A percentile compares a stretch with the other conserved stretches of the same genome.
Conservation (phyloP, 2,113 vertebrate genomes). For the Elephas maximus region DNA sequence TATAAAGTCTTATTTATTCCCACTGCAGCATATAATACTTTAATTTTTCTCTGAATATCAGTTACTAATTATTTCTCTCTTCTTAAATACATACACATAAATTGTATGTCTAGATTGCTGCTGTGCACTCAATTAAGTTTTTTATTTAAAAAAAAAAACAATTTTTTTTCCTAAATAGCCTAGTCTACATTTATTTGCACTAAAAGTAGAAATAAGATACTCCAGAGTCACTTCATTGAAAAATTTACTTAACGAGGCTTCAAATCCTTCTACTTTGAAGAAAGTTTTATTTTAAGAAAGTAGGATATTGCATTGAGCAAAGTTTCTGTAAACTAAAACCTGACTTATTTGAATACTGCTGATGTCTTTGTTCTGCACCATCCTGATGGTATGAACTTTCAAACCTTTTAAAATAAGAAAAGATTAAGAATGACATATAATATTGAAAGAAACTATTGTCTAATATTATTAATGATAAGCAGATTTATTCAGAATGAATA, state of each 20-base stretch:
- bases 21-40: neutral
- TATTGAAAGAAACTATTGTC: constrained; percentile 77
- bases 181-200: neutral
- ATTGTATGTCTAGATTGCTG: no score
- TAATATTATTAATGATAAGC: constrained; percentile 80
- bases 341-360: constrained; percentile 58
- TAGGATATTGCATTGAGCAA: neutral
- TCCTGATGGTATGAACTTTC: constrained; percentile 74
- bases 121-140: neutral
- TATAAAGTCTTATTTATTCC: neutral
- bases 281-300: constrained; percentile 53
- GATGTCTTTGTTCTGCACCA: constrained; percentile 67
- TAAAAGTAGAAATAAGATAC: neutral
- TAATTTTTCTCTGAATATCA: neutral
- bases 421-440: constrained; percentile 68
- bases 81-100: neutral
- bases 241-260: neutral
- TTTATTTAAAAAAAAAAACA: neutral
- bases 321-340: constrained; percentile 67
- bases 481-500: constrained; percentile 79
- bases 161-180: neutral
- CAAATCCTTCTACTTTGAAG: neutral
- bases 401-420: constrained; percentile 76
- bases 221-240: neutral
- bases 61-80: neutral